Evolutionary conservation across 2,797 vertebrate species (phyloP).

Genomic region (Gymnoscopelus microlampas): DNA sequence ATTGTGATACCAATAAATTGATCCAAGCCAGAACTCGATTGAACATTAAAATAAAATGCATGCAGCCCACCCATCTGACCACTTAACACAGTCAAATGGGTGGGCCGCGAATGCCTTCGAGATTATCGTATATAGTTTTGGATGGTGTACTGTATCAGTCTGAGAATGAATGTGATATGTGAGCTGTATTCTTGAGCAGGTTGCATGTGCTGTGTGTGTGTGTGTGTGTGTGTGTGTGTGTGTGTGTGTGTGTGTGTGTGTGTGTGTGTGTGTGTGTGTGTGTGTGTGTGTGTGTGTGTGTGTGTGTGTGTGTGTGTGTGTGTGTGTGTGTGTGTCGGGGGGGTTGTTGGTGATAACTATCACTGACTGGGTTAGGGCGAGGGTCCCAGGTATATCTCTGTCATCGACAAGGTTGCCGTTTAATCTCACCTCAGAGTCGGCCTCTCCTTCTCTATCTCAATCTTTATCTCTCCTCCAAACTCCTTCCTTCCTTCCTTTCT

Average conservation of each 20-base stretch:
- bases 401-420: constrained; percentile 74
- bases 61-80: too few relatives aligned
- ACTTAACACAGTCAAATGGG: too few relatives aligned
- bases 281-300: constrained; percentile 8
- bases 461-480: background rate
- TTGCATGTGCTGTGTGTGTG: constrained; percentile 15
- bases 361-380: constrained; percentile 70
- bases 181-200: constrained; percentile 37
- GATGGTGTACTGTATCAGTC: too few relatives aligned
- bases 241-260: constrained; percentile 6
- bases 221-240: background rate
- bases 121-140: too few relatives aligned
- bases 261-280: constrained; percentile 9
- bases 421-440: constrained; percentile 72
- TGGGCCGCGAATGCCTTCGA: too few relatives aligned
- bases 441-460: constrained; percentile 56
- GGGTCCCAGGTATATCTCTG: constrained; percentile 76
- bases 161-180: constrained; percentile 23
- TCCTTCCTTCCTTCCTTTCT: too few relatives aligned
- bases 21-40: too few relatives aligned
- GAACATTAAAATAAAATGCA: too few relatives aligned
- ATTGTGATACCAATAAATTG: too few relatives aligned
- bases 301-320: constrained; percentile 6
- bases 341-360: constrained; percentile 73
- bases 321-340: constrained; percentile 29